Base-by-base conservation (phyloP, 2,888 invertebrate genomes). In the Mamestra brassicae region DNA sequence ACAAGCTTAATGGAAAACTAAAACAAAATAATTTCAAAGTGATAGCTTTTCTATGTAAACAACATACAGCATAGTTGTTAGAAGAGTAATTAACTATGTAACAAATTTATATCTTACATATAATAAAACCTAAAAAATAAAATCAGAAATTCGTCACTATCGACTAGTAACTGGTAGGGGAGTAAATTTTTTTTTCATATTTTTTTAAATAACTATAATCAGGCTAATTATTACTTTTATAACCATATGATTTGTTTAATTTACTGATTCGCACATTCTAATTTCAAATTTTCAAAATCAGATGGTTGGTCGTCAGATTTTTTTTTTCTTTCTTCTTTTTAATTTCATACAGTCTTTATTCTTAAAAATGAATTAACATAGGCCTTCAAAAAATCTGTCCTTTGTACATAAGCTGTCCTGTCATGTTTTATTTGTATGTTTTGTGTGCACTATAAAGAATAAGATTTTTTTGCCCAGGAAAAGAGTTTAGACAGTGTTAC, bases 121-220 rank as follows among this genome's bases (percentile, higher is more conserved):
- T 1, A 26, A 4, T 57, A 36, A 52, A 1, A 38, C 10, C 26
- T 65, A 69, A 70, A 54, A 57, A 62, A 68, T 64, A 57, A 52
- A 67, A 70, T 67, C 74, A 67, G 68, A 52, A 70, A 45, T 47
- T 63, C 57, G 50, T 62, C 62, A 62, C 45, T 45, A 57, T 36
- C 13, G 8, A 42, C 55, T 65, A 68, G 47, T 55, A 38, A 72
- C 54, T n/a, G 17, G 10, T 50, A 50, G 58, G 17, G n/a, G 5
- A 57, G 47, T 64, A 61, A n/a, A 7, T 55, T 55, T 42, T 38
- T 13, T 15, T 15, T 58, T n/a, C 2, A 52, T 42, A 72, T 73
- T 13, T 60, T 60, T 83, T 52, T 50, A 13, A 2, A 57, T 68
- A 64, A 71, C 4, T 3, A 15, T 78, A 47, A 13, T 47, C 47